phyloP scores from a whole-genome alignment of 2,888 invertebrate genomes.

The Rotaria sp. region DNA sequence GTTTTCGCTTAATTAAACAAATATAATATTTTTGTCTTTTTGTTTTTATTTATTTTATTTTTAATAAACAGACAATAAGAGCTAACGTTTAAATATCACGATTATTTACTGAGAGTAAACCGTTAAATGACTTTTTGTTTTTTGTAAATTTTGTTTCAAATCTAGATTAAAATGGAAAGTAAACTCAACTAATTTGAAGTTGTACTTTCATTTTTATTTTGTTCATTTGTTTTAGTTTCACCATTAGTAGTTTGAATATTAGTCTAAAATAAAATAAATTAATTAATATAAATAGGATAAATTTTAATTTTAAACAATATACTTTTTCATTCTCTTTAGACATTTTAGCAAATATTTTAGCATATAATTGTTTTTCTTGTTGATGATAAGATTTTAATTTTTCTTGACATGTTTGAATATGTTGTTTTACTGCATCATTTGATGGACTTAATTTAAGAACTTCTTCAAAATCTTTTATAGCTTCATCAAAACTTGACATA shows the following conservation, averaged over 20 bases:
- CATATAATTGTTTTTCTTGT: slow-evolving; percentile 36
- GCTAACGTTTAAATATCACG: neutral
- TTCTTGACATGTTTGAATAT: slow-evolving; percentile 66
- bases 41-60: neutral
- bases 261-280: neutral
- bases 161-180: neutral
- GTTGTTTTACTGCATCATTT: slow-evolving; percentile 76
- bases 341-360: slow-evolving; percentile 36
- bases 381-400: slow-evolving; percentile 60
- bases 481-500: slow-evolving; percentile 70
- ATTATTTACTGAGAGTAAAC: neutral
- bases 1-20: slow-evolving; percentile 43
- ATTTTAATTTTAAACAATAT: neutral
- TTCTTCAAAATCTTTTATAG: slow-evolving; percentile 69
- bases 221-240: neutral
- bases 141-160: neutral
- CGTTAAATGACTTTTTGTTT: neutral
- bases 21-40: neutral
- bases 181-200: neutral
- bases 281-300: neutral
- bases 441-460: slow-evolving; percentile 72
- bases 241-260: neutral
- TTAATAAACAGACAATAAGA: neutral
- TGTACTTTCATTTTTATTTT: neutral
- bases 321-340: neutral